Percentiles rank a stretch among this genome's conserved stretches.
Evolutionary conservation across 1,140 invertebrate species (phyloP).

Genomic region (Ditylenchus dipsaci): DNA sequence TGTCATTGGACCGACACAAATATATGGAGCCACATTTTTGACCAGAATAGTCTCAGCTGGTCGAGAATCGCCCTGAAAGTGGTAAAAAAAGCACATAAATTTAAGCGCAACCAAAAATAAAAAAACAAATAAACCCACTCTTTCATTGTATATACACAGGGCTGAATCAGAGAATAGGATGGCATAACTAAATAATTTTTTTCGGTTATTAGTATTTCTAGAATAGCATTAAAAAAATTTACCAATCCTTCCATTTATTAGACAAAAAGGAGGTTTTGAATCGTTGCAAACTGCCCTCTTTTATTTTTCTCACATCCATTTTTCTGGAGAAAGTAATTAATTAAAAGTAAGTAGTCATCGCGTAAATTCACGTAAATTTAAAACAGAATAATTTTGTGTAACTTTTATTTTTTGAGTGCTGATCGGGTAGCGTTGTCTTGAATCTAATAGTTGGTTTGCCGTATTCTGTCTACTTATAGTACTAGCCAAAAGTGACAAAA

Average conservation of each 20-base stretch:
- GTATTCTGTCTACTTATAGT: no score
- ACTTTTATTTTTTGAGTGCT: no score
- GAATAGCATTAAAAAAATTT: no score
- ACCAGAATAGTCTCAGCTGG: constrained; percentile 38
- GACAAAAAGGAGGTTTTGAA: constrained; percentile 36
- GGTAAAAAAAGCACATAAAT: no score
- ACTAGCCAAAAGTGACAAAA: no score
- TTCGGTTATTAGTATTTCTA: no score
- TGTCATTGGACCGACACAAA: constrained; percentile 47
- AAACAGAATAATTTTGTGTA: no score
- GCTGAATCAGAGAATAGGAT: constrained; percentile 40
- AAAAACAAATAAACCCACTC: constrained; percentile 16
- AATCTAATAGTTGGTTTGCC: no score
- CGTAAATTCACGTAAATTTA: no score
- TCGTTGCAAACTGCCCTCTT: constrained; percentile 41
- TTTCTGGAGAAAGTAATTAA: background rate
- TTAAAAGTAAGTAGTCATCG: no score
- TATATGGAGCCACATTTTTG: constrained; percentile 51
- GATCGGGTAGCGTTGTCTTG: no score
- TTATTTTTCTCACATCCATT: constrained; percentile 42
- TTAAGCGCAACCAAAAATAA: no score
- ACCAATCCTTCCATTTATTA: constrained; percentile 37
- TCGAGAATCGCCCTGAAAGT: constrained; percentile 42
- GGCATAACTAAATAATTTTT: background rate
- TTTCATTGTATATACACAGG: constrained; percentile 33